phyloP scores from a whole-genome alignment of 2,888 invertebrate species.

The Ophion ventricosus region DNA sequence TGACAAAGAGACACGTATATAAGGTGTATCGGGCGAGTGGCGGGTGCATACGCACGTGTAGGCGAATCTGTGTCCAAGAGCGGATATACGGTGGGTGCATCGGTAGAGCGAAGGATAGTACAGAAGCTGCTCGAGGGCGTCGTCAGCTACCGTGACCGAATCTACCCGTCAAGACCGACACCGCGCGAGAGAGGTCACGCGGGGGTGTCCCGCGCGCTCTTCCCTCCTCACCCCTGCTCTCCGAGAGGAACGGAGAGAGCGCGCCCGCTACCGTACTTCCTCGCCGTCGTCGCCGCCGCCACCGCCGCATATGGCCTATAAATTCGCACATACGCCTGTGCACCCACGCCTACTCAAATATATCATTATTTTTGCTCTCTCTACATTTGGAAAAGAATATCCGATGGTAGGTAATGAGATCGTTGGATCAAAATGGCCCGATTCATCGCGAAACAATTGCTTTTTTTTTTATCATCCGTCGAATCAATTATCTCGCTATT shows the following conservation, averaged over 20 bases:
- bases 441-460: background rate
- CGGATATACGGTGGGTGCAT: slow-evolving; percentile 82
- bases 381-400: background rate
- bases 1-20: background rate
- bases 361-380: background rate
- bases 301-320: slow-evolving; percentile 40
- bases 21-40: too few relatives aligned
- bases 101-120: slow-evolving; percentile 45
- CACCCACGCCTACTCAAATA: background rate
- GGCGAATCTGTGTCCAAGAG: slow-evolving; percentile 72
- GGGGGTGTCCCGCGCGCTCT: slow-evolving; percentile 28
- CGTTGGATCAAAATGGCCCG: background rate
- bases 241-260: background rate
- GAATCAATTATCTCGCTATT: background rate
- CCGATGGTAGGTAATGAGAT: background rate
- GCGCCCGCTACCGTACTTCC: slow-evolving; percentile 26
- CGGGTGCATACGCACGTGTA: background rate
- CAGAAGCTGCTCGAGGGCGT: slow-evolving; percentile 71
- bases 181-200: slow-evolving; percentile 65
- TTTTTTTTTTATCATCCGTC: background rate
- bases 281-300: too few relatives aligned
- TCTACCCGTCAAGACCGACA: slow-evolving; percentile 78
- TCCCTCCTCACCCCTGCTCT: slow-evolving; percentile 4
- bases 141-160: slow-evolving; percentile 81
- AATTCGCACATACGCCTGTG: slow-evolving; percentile 50